Base-by-base conservation (phyloP, 1,140 invertebrate genomes). In the Drosophila aff. region DNA sequence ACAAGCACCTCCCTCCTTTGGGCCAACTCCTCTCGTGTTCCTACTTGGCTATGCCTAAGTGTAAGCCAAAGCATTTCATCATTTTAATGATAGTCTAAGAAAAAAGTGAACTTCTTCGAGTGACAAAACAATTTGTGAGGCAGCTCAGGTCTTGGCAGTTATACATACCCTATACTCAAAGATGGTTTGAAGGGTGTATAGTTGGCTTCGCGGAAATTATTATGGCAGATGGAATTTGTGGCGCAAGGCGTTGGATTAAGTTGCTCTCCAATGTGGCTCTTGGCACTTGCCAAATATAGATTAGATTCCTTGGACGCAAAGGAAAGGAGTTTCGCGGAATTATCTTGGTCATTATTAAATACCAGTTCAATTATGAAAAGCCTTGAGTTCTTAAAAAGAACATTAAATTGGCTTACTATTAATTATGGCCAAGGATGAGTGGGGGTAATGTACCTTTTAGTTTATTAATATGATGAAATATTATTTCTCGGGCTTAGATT, bases 11-110 rank as follows among this genome's bases (percentile, higher is more conserved):
- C 66, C 0, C 3, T 46, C 6, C 16, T 10, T n/a, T 13, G n/a
- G 2, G n/a, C 13, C 36, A 36, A 6, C 28, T 36, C 23, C 11
- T 31, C 38, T 2, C 4, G 3, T 10, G 18, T 5, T 78, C 28
- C 69, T 85, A 71, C 74, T 91, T 92, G 91, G 83, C 80, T 92
- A 92, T 92, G 91, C 90, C 90, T 92, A 91, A 87, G 90, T 78
- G 83, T 90, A 81, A 89, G 81, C 90, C 91, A 92, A 86, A 87
- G 86, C 74, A 90, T 92, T 92, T 92, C 82, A 90, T 92, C 90
- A 92, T 92, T 84, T 91, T 92, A 87, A 92, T 92, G 90, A 80
- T 76, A 63, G 80, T 57, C 55, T 50, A 67, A 68, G 74, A 67
- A 79, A 69, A 80, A 80, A 67, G 44, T 81, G 72, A 38, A 38